Base-by-base conservation (phyloP, 2,888 invertebrate genomes). In the Rapana venosa region DNA sequence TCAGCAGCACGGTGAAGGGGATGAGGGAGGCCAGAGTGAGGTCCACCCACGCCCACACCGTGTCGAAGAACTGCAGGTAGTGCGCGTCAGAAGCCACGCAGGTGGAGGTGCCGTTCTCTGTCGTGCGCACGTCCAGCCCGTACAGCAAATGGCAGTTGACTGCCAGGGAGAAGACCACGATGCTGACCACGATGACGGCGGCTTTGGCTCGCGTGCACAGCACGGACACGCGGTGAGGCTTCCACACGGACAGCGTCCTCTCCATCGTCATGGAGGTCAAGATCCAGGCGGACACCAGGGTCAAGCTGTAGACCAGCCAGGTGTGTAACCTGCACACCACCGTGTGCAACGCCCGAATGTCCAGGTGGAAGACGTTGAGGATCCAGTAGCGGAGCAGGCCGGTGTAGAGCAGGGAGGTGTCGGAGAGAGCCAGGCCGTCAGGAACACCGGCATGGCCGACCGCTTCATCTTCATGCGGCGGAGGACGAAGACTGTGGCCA, bases 241-340 rank as follows among this genome's bases (percentile, higher is more conserved):
- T 88, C 91, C 94, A 94, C 8, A 93, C 93, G 0, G 93, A 93
- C 13, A 94, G 90, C 0, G 93, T 93, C n/a, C 94, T 79, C 83
- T 95, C 94, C 83, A 94, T 56, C 0, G 94, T 94, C 58, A 95
- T 93, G n/a, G 92, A 92, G 26, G 93, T 93, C 47, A 95, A 91
- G 30, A 94, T 92, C 95, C 95, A 95, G 0, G 94, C 93, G 2
- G 94, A 94, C 79, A 93, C 92, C 81, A 94, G 92, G 0, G 93
- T 89, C 1, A 93, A 90, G 47, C 91, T 92, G 87, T 95, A 94
- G 11, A 94, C 92, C 26, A 94, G 87, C 91, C 94, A 94, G 0
- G 93, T 91, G 87, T 94, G 93, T 0, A 93, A 32, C 74, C 74
- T 87, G 87, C 94, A 94, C 11, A 91, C 88, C 8, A 91, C 88